Conservation (phyloP, 2,113 vertebrate species). For the Caloenas nicobarica region DNA sequence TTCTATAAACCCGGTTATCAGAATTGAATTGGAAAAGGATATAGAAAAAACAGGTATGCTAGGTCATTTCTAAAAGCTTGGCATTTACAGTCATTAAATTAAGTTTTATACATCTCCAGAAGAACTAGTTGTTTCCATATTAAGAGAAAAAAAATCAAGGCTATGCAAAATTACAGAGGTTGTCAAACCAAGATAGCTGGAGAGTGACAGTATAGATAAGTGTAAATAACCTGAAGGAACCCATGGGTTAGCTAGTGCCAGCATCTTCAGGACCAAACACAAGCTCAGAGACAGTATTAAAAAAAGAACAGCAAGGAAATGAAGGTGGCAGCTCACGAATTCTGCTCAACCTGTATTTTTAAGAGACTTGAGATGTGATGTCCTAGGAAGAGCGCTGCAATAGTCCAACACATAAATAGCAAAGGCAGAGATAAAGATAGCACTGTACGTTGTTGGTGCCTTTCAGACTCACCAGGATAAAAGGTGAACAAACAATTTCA, state of each 20-base stretch:
- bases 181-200: not conserved
- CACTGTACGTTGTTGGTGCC: not conserved
- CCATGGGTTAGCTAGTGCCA: not conserved
- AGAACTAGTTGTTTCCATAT: not conserved
- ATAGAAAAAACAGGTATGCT: not conserved
- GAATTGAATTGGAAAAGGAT: not conserved
- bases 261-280: not conserved
- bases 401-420: not conserved
- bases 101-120: not conserved
- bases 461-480: not conserved
- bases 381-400: not conserved
- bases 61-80: not conserved
- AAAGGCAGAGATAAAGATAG: not conserved
- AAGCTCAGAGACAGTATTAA: not conserved
- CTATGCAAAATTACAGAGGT: not conserved
- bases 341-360: not conserved
- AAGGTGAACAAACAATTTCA: not conserved
- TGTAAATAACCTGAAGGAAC: not conserved
- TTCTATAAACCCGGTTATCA: not conserved
- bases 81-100: not conserved
- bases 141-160: not conserved
- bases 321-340: not conserved
- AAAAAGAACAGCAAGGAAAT: not conserved
- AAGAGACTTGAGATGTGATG: not conserved
- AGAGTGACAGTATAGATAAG: not conserved